phyloP scores from a whole-genome alignment of 2,113 vertebrate species.

The Anarrhichthys ocellatus region DNA sequence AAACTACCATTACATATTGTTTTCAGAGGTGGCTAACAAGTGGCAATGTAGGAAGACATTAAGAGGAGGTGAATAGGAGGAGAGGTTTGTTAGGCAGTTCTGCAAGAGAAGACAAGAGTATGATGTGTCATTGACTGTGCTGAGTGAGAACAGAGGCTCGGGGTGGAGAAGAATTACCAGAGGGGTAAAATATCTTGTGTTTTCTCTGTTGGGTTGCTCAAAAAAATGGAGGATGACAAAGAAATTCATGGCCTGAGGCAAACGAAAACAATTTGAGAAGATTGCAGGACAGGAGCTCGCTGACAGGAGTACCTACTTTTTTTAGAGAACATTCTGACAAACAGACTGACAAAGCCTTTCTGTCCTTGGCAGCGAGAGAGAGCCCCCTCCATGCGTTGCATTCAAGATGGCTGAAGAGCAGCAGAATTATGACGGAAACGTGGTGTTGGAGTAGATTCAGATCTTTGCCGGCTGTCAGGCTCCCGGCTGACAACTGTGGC shows the following conservation, averaged over 20 bases:
- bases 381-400: slow-evolving; percentile 45
- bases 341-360: slow-evolving; percentile 58
- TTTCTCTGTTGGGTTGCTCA: slow-evolving; percentile 6
- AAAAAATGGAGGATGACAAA: slow-evolving; percentile 5
- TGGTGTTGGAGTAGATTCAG: slow-evolving; percentile 53
- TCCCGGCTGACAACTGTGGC: slow-evolving; percentile 53
- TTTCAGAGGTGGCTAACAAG: background rate
- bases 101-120: slow-evolving; percentile 1
- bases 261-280: slow-evolving; percentile 52
- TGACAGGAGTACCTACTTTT: slow-evolving; percentile 20
- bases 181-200: slow-evolving; percentile 22
- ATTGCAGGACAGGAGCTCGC: slow-evolving; percentile 45
- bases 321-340: slow-evolving; percentile 51
- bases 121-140: background rate
- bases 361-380: slow-evolving; percentile 65
- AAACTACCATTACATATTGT: background rate
- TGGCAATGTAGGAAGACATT: slow-evolving; percentile 1
- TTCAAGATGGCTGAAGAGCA: slow-evolving; percentile 58
- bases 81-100: slow-evolving; percentile 11
- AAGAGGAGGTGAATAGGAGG: background rate
- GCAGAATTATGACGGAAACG: slow-evolving; percentile 58
- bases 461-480: slow-evolving; percentile 55
- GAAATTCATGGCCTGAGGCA: slow-evolving; percentile 21
- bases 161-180: slow-evolving; percentile 19
- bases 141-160: slow-evolving; percentile 11